Evolutionary conservation across 2,797 vertebrate genomes (phyloP).

Genomic region (Buceros bicornis): DNA sequence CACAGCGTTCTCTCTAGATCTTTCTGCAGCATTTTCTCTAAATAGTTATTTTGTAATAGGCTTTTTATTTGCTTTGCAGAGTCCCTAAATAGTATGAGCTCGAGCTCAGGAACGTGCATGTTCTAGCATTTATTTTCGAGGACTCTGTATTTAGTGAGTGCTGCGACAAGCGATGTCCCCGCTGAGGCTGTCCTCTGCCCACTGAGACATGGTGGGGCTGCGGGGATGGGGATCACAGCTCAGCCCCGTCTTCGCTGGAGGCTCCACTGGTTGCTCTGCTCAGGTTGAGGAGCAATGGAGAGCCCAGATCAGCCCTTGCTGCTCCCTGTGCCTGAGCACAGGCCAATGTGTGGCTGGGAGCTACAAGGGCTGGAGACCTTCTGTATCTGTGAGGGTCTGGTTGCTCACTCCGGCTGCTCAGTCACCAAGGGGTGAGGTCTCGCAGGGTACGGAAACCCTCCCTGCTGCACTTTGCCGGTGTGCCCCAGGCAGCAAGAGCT

Average conservation of each 20-base stretch:
- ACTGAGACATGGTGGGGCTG: rapidly evolving
- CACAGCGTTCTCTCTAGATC: slow-evolving; percentile 75
- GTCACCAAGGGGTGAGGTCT: background rate
- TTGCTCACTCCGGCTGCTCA: background rate
- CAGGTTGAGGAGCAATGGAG: background rate
- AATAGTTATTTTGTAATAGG: slow-evolving; percentile 80
- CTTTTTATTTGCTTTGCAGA: slow-evolving; percentile 74
- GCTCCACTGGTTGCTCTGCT: background rate
- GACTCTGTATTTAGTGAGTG: background rate
- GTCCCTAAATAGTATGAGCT: slow-evolving; percentile 76
- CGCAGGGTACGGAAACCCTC: background rate
- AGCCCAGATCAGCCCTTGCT: rapidly evolving
- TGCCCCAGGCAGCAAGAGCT: background rate
- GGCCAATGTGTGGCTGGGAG: rapidly evolving
- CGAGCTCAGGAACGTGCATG: slow-evolving; percentile 59
- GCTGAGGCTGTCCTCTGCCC: background rate
- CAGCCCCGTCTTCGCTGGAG: rapidly evolving
- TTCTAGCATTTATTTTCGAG: slow-evolving; percentile 30
- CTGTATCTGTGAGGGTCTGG: background rate
- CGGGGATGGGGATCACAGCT: rapidly evolving
- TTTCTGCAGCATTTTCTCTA: slow-evolving; percentile 77
- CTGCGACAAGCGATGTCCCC: background rate
- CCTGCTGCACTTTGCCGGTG: rapidly evolving
- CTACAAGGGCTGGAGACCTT: background rate
- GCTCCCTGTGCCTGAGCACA: background rate